Base-by-base conservation (phyloP, 2,888 invertebrate genomes). In the Drosophila macrothrix region DNA sequence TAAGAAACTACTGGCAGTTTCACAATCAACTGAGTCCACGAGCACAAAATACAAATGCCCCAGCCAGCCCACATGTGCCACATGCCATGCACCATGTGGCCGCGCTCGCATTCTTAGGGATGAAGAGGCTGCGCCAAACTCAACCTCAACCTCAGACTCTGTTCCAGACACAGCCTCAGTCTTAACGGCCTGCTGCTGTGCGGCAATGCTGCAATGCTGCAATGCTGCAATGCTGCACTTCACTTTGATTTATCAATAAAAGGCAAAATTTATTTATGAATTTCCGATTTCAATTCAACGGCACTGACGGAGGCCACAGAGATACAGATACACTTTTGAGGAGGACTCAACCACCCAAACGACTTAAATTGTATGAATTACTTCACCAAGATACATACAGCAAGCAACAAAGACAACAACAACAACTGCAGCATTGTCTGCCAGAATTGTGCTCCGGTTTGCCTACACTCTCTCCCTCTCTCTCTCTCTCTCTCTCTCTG, bases 161-260 rank as follows among this genome's bases (percentile, higher is more conserved):
- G 49, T 14, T 29, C n/a, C 46, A 55, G 31, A 62, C 9, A 14
- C 65, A 39, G n/a, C 49, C 46, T 41, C 46, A 54, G 37, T 31
- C 64, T 56, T 43, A 56, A 54, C 83, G 55, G 69, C 65, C 73
- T 71, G 75, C 82, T 78, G 74, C 68, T 76, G 54, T 43, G 52
- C 28, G 22, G 54, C 29, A 29, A 7, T 29, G 29, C 28, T 46
- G 54, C 35, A 14, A 22, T 53, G 53, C 55, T 60, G 53, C 53
- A 54, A 9, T 50, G 25, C 25, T 67, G 67, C 76, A 61, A 52
- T 64, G 65, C 66, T 73, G 83, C 75, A 89, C 78, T 89, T 88
- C 82, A 83, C 75, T 76, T 88, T 82, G 90, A 85, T 78, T 88
- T 90, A 85, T 88, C 88, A 84, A 86, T 85, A 83, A 86, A 85